phyloP scores from a whole-genome alignment of 2,888 invertebrate species.

The Aspidapion aeneum region DNA sequence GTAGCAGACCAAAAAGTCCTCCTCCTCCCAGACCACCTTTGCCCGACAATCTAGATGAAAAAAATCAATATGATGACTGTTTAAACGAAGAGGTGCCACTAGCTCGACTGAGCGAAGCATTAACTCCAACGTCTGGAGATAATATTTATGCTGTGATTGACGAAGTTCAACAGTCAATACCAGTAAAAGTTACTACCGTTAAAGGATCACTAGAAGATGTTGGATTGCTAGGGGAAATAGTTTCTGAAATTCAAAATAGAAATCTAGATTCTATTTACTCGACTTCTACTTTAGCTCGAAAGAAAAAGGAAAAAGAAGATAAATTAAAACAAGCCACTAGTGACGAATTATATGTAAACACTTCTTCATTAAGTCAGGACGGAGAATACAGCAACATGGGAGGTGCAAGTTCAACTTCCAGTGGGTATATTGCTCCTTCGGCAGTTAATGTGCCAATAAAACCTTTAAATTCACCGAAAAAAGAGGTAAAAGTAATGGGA shows the following conservation, averaged over 20 bases:
- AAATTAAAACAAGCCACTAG: slow-evolving; percentile 32
- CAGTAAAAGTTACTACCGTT: slow-evolving; percentile 46
- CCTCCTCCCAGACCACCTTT: slow-evolving; percentile 68
- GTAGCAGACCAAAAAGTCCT: slow-evolving; percentile 68
- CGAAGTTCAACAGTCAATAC: slow-evolving; percentile 58
- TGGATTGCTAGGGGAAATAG: slow-evolving; percentile 82
- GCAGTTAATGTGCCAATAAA: slow-evolving; percentile 62
- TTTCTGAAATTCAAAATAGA: slow-evolving; percentile 80
- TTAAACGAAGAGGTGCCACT: slow-evolving; percentile 61
- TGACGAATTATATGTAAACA: slow-evolving; percentile 59
- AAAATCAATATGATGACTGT: slow-evolving; percentile 73
- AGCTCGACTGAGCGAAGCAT: slow-evolving; percentile 61
- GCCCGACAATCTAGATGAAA: slow-evolving; percentile 51
- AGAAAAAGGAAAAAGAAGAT: slow-evolving; percentile 53
- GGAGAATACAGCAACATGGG: slow-evolving; percentile 61
- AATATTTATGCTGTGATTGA: slow-evolving; percentile 88
- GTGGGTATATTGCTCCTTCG: slow-evolving; percentile 71
- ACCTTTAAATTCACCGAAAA: slow-evolving; percentile 14
- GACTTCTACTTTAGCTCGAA: slow-evolving; percentile 65
- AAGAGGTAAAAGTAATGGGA: slow-evolving; percentile 49
- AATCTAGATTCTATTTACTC: slow-evolving; percentile 88
- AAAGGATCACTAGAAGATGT: slow-evolving; percentile 55
- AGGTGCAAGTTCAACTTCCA: slow-evolving; percentile 63
- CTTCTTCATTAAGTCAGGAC: slow-evolving; percentile 48
- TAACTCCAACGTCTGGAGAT: slow-evolving; percentile 55